Conservation (phyloP, 2,113 vertebrate genomes). For the Callionymus lyra region DNA sequence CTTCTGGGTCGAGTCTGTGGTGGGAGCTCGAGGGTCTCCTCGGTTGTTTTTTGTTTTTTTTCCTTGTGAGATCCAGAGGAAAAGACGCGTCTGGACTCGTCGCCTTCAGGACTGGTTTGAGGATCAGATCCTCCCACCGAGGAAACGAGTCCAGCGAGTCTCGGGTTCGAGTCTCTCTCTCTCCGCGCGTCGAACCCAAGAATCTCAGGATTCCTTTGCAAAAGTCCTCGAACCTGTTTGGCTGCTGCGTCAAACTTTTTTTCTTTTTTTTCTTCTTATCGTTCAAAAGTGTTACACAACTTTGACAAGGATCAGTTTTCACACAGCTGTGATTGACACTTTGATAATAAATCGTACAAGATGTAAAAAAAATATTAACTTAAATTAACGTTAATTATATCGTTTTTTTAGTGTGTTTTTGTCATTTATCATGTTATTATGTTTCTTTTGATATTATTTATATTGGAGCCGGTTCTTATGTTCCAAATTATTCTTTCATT, state of each 20-base stretch:
- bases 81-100: slow-evolving; percentile 41
- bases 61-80: slow-evolving; percentile 12
- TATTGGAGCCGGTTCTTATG: too few relatives aligned
- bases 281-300: slow-evolving; percentile 6
- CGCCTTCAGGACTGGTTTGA: slow-evolving; percentile 12
- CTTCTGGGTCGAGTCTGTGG: not conserved
- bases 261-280: too few relatives aligned
- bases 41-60: too few relatives aligned
- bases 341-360: too few relatives aligned
- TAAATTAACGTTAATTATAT: too few relatives aligned
- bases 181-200: not conserved
- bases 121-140: slow-evolving; percentile 39
- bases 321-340: too few relatives aligned
- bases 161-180: slow-evolving; percentile 3
- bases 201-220: not conserved
- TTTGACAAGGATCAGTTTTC: rapidly evolving
- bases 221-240: slow-evolving; percentile 20
- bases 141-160: slow-evolving; percentile 25
- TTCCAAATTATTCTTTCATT: too few relatives aligned
- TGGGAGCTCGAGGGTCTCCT: not conserved
- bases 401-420: too few relatives aligned
- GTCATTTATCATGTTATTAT: too few relatives aligned
- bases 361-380: too few relatives aligned
- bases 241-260: slow-evolving; percentile 14
- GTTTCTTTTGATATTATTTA: too few relatives aligned